Conservation (phyloP, 2,113 vertebrate species). For the Ariopsis seemanni region DNA sequence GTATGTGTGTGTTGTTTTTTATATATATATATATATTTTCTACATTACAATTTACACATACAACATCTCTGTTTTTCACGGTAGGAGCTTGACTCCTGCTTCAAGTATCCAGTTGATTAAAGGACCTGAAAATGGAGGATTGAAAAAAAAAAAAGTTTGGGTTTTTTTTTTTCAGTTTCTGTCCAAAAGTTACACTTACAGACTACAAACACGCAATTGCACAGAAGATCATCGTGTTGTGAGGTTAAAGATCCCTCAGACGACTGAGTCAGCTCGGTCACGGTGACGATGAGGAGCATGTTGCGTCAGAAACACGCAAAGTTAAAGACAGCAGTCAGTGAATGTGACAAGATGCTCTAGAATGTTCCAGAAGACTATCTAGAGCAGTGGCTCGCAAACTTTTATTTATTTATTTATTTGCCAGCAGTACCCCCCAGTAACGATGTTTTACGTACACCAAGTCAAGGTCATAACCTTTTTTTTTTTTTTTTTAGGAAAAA, state of each 20-base stretch:
- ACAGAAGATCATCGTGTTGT: conserved; percentile 46
- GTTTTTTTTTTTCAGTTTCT: conserved; percentile 55
- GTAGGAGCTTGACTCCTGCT: conserved; percentile 74
- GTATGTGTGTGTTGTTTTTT: background rate
- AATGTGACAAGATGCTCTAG: background rate
- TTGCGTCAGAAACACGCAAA: background rate
- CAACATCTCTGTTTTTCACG: conserved; percentile 63
- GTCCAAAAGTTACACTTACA: conserved; percentile 53
- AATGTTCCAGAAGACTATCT: background rate
- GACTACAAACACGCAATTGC: conserved; percentile 55
- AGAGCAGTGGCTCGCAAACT: background rate
- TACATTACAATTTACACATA: conserved; percentile 58
- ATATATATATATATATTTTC: conserved; percentile 43
- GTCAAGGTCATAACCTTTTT: no score
- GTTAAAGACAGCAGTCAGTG: background rate
- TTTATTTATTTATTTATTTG: no score
- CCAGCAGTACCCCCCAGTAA: background rate
- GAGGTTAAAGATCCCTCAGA: conserved; percentile 15
- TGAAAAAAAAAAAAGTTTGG: conserved; percentile 31
- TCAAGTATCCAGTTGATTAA: conserved; percentile 77
- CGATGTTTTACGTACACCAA: background rate
- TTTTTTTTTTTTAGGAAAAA: background rate
- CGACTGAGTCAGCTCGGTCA: background rate
- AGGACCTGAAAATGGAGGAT: conserved; percentile 74
- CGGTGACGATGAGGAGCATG: background rate